These are phyloP conservation scores for Chaenogobius annularis DNA, from an alignment of 2,113 vertebrate genomes.

Conservation along the genomic window DNA sequence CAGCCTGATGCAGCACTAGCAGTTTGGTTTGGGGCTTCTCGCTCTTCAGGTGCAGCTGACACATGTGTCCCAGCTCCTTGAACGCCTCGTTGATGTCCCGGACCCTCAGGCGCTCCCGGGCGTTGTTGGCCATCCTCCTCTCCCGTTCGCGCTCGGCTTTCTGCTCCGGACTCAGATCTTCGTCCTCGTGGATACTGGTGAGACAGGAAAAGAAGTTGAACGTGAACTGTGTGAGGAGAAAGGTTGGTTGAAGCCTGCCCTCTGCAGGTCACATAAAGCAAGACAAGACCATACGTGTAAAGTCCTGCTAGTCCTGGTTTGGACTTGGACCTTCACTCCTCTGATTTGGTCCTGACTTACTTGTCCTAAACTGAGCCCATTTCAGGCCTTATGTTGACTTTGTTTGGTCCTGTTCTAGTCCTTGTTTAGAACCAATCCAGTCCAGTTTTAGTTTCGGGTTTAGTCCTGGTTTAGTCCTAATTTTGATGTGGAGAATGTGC, in stretches of 20 bases:
- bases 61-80: conserved; percentile 96
- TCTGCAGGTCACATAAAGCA: conserved; percentile 49
- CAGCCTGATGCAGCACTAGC: conserved; percentile 96
- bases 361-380: no score
- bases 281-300: neutral
- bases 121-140: conserved; percentile 94
- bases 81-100: conserved; percentile 97
- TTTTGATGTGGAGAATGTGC: no score
- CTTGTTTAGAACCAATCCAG: no score
- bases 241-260: conserved; percentile 40
- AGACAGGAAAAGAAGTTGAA: neutral
- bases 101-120: conserved; percentile 91
- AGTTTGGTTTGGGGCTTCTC: conserved; percentile 98
- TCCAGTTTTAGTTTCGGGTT: no score
- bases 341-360: neutral
- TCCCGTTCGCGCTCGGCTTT: conserved; percentile 93
- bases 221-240: neutral
- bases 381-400: no score
- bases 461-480: no score
- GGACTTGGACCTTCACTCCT: neutral
- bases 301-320: neutral
- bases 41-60: conserved; percentile 94
- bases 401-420: no score
- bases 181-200: conserved; percentile 92
- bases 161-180: conserved; percentile 95